phyloP scores from a whole-genome alignment of 2,797 vertebrate species.

The Hoplostethus atlanticus region DNA sequence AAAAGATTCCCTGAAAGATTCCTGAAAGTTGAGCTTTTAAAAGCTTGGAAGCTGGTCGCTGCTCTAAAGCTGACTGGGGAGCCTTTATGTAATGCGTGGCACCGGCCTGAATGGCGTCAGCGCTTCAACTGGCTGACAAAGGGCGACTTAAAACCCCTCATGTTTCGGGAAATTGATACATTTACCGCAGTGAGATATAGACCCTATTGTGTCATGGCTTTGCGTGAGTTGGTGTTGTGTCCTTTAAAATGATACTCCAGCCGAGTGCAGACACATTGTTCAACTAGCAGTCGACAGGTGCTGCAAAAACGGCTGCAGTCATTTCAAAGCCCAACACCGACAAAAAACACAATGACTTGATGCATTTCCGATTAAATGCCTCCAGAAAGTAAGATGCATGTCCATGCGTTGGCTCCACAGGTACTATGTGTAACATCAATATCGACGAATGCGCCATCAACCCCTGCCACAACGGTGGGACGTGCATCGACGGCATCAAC shows the following conservation, averaged over 20 bases:
- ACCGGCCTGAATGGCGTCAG: slow-evolving; percentile 73
- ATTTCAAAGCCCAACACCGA: neutral
- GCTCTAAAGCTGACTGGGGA: slow-evolving; percentile 80
- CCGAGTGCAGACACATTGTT: neutral
- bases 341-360: no score
- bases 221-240: slow-evolving; percentile 25
- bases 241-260: slow-evolving; percentile 30
- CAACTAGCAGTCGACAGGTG: neutral
- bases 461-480: slow-evolving; percentile 96
- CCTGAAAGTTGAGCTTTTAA: slow-evolving; percentile 89
- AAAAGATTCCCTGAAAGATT: slow-evolving; percentile 88
- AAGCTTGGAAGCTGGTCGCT: slow-evolving; percentile 77
- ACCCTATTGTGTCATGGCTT: slow-evolving; percentile 44
- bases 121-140: slow-evolving; percentile 79
- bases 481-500: slow-evolving; percentile 91
- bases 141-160: slow-evolving; percentile 56
- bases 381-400: neutral
- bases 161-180: slow-evolving; percentile 69
- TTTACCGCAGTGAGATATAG: slow-evolving; percentile 35
- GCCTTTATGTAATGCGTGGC: slow-evolving; percentile 77
- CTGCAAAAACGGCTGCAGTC: neutral
- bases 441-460: slow-evolving; percentile 92
- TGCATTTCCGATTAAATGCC: neutral
- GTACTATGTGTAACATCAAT: slow-evolving; percentile 94
- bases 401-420: slow-evolving; percentile 69